Evolutionary conservation across 2,113 vertebrate species (phyloP), one percentile per base, ranked within the genome.

Genomic region (Athene cunicularia): DNA sequence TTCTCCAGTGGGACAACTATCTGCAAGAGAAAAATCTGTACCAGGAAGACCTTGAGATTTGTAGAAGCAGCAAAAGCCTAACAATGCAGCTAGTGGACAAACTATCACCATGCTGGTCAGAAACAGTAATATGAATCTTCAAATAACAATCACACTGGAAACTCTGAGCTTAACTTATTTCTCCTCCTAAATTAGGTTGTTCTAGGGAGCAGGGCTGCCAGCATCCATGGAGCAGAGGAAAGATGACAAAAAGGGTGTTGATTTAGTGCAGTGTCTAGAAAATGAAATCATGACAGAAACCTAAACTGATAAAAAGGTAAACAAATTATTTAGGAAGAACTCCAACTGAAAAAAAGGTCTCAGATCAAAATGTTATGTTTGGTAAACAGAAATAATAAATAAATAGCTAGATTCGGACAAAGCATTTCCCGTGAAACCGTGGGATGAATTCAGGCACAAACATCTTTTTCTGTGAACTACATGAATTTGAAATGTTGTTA

Each of bases 11-110:
- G 35, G 4, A 72, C 11, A 66, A 60, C 17, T 11, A 32, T 33
- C 50, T 82, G 33, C 55, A 79, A 60, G 24, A 24, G 28, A 82
- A 81, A 60, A 37, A 74, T 56, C 32, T 86, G 39, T 37, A 62
- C 21, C n/a, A 58, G 33, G 52, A 91, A 62, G 53, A 62, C 10
- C 4, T 6, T 0, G 0, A 62, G 22, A 79, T 49, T 21, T 1
- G 0, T 12, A 80, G 75, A 13, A 88, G n/a, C n/a, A 71, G 21
- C 2, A 2, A 58, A 90, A 88, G 13, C 18, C 43, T 43, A 79
- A 67, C 30, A 67, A 12, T 23, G 19, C 14, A 56, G 18, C 32
- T 55, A 28, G 30, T 16, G 8, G 23, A 20, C 13, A 43, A 74
- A 9, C 53, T 71, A 35, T 37, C 45, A 35, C 8, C 9, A 52